phyloP scores from a whole-genome alignment of 2,113 vertebrate species.

The Clarias gariepinus region DNA sequence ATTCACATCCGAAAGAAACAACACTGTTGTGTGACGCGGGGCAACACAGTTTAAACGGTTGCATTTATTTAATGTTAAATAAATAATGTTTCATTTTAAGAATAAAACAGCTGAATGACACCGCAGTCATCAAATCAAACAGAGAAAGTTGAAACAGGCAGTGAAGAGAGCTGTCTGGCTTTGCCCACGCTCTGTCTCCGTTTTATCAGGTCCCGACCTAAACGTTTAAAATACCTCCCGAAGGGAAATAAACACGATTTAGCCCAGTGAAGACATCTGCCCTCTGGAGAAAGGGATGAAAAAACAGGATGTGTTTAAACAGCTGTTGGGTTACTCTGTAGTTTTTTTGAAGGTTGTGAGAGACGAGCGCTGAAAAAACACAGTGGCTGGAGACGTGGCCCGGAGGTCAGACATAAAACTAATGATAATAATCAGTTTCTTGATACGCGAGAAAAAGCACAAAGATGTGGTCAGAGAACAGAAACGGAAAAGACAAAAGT shows the following conservation, averaged over 20 bases:
- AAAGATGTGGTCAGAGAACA: background rate
- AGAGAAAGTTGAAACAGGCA: background rate
- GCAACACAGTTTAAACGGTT: too few relatives aligned
- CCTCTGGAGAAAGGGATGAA: constrained; percentile 66
- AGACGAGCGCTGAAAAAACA: constrained; percentile 68
- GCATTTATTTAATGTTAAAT: background rate
- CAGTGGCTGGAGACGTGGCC: constrained; percentile 56
- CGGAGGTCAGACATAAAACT: constrained; percentile 52
- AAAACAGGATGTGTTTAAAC: constrained; percentile 73
- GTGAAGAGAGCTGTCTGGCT: constrained; percentile 15
- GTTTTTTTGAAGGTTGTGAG: constrained; percentile 63
- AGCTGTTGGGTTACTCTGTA: constrained; percentile 69
- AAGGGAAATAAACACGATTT: constrained; percentile 77
- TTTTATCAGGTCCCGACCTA: constrained; percentile 56
- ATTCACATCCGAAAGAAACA: too few relatives aligned
- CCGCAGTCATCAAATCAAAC: background rate
- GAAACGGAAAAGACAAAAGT: background rate
- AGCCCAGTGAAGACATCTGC: constrained; percentile 77
- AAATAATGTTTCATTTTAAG: background rate
- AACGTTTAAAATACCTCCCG: constrained; percentile 68
- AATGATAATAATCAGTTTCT: constrained; percentile 37
- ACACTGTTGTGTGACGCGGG: too few relatives aligned
- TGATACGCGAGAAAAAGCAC: background rate
- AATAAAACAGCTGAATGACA: background rate
- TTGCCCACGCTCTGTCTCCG: constrained; percentile 50